Evolutionary conservation across 2,113 vertebrate species (phyloP).

Genomic region (Lanius ludovicianus): DNA sequence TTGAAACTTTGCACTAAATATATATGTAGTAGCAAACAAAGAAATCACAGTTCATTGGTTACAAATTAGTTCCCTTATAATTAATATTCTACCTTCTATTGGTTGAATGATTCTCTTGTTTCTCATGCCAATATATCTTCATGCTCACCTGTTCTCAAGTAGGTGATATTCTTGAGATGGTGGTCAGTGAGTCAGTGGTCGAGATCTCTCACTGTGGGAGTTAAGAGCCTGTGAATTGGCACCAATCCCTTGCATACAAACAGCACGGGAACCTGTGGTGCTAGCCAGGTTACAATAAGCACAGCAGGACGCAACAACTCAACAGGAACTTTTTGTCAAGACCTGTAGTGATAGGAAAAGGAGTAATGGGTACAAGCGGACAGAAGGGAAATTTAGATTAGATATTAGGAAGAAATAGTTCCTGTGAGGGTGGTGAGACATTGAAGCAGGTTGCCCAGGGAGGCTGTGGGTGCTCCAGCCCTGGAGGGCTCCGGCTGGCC

Average conservation of each 20-base stretch:
- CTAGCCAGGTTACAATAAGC: background rate
- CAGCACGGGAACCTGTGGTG: fast-evolving
- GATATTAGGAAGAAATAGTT: background rate
- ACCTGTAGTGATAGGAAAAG: background rate
- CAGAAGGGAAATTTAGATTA: background rate
- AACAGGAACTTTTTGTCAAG: background rate
- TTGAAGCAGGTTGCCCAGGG: background rate
- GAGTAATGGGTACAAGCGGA: background rate
- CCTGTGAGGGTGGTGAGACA: background rate
- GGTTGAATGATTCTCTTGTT: background rate
- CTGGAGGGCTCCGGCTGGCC: background rate
- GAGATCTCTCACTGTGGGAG: background rate
- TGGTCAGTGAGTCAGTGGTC: fast-evolving
- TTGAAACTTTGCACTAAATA: background rate
- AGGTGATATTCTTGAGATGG: background rate
- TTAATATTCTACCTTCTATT: background rate
- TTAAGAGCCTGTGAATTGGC: background rate
- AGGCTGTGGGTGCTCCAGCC: no score
- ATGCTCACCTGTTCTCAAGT: background rate
- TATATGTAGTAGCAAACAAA: background rate
- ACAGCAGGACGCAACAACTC: background rate
- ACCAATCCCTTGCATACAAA: background rate
- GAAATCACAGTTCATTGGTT: background rate
- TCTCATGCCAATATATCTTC: background rate
- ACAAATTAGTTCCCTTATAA: background rate